Conservation (phyloP, 1,140 invertebrate species). For the Drosophila aff. region DNA sequence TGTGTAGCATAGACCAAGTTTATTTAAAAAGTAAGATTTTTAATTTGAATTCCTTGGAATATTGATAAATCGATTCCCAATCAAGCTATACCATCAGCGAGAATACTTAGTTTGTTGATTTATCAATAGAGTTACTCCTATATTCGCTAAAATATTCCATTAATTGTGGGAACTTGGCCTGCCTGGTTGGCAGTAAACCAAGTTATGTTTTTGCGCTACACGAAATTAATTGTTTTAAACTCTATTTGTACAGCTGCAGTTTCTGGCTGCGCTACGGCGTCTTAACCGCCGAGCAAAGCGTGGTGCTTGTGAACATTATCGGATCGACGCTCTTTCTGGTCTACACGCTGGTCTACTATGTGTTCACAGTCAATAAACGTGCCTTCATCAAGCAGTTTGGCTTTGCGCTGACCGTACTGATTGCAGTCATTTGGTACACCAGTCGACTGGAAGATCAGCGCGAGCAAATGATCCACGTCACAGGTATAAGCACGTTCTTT, state of each 20-base stretch:
- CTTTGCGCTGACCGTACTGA: constrained; percentile 59
- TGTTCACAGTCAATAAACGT: constrained; percentile 86
- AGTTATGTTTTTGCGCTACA: not conserved
- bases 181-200: constrained; percentile 28
- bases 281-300: constrained; percentile 87
- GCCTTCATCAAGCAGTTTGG: constrained; percentile 72
- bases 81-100: not conserved
- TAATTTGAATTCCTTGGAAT: not conserved
- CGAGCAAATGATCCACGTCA: constrained; percentile 67
- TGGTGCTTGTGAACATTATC: constrained; percentile 89
- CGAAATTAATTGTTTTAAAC: not conserved
- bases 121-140: not conserved
- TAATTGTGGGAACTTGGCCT: constrained; percentile 16
- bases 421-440: constrained; percentile 67
- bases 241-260: constrained; percentile 77
- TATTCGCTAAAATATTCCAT: constrained; percentile 2
- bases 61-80: not conserved
- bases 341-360: constrained; percentile 87
- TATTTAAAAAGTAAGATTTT: not conserved
- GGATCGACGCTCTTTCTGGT: constrained; percentile 87
- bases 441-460: constrained; percentile 56
- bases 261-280: constrained; percentile 90
- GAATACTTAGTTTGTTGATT: not conserved
- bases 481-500: constrained; percentile 52
- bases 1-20: not conserved